Base-by-base conservation (phyloP, 2,113 vertebrate genomes). In the Scytalopus superciliaris region DNA sequence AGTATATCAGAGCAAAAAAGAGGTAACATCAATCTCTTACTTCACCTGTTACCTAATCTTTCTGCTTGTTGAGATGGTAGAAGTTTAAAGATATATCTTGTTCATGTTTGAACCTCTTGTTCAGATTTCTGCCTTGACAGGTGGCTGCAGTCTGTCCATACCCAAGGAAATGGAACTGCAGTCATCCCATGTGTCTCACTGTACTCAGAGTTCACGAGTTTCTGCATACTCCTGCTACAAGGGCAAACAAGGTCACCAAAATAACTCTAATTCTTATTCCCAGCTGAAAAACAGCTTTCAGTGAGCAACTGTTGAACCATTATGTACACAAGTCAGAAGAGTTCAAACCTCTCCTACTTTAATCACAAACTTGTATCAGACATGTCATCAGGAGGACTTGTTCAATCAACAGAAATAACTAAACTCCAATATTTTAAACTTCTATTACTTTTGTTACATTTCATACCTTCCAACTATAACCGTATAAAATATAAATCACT, bases 401-500 rank as follows among this genome's bases (percentile, higher is more conserved):
- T 40, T 74, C 50, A 45, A 50, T 6, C 78, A 79, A 82, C 14
- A 67, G 33, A 84, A 85, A 73, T 23, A 30, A 49, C 53, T 60
- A 28, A 76, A 56, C 17, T 72, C 19, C 45, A 44, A 7, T 47
- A 57, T 66, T 89, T 83, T 82, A 75, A 93, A 44, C n/a, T 53
- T n/a, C 10, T 50, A 8, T 64, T 80, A 37, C 19, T 67, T 83
- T 77, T 91, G 31, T 18, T 73, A 40, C 66, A 63, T 66, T 49
- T 89, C 53, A 70, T 16, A 22, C 53, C 49, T 92, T 81, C 76
- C 84, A 60, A 31, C 57, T 15, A 7, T 28, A 68, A 78, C 62
- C 63, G 42, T 69, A 82, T 40, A 49, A 93, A 96, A 89, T 47
- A 93, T 37, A 76, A 84, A 87, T 93, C 30, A 21, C 12, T 25